Base-by-base conservation (phyloP, 2,113 vertebrate genomes). In the Zosterops pallidus region DNA sequence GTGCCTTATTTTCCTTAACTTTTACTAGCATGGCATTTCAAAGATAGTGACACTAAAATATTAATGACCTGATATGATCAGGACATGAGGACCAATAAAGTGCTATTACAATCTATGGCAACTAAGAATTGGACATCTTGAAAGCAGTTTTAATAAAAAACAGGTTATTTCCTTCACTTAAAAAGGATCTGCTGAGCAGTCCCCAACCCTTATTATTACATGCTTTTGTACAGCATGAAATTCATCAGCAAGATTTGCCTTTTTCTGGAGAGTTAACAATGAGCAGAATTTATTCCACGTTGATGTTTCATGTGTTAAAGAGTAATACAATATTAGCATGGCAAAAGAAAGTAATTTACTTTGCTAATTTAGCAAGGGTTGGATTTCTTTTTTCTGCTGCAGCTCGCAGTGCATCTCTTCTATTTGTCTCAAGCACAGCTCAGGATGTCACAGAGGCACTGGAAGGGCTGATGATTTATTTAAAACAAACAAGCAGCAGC, bases 391-490 rank as follows among this genome's bases (percentile, higher is more conserved):
- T 37, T 16, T 57, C 37, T 44, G 23, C 23, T 67, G 19, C 4
- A 4, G 53, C 25, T 85, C 2, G 0, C 7, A 60, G 11, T 4
- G 20, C 9, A 68, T 25, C 57, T 35, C 41, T 63, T 31, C 46
- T 35, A 55, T 79, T 71, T 80, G 70, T 72, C n/a, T 89, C 52
- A 24, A 46, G 24, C 49, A 31, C 0, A 0, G 65, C 46, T 77
- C 62, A 37, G 55, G 68, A 60, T 35, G 70, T 75, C 81, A 59
- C 78, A 78, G 65, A 67, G 52, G 28, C 41, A 63, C 62, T 19
- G 79, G 39, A 68, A 71, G 41, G 56, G 9, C 81, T 44, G 56
- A 89, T 92, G 52, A 89, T 87, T 94, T 82, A 96, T 89, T 94
- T 84, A 94, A 52, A 64, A 18, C 47, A 59, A 78, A 89, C 57